Evolutionary conservation across 2,888 invertebrate genomes (phyloP).

Genomic region (Latheticus oryzae): DNA sequence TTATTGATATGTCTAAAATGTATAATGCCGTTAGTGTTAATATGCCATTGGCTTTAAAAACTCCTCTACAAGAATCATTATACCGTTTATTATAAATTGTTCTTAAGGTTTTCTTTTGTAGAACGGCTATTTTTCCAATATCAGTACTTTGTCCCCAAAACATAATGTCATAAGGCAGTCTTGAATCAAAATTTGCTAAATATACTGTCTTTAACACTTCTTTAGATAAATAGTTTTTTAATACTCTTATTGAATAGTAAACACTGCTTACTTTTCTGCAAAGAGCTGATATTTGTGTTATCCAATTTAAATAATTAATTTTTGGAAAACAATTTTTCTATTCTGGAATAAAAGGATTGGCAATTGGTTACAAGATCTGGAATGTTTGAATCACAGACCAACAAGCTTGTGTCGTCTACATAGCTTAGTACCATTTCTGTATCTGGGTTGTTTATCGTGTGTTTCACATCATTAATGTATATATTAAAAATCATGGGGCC

Average conservation of each 20-base stretch:
- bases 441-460: background rate
- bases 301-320: background rate
- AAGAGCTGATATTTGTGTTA: background rate
- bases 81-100: conserved; percentile 1
- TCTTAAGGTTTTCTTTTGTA: background rate
- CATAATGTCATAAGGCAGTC: background rate
- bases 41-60: background rate
- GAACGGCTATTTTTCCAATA: too few relatives aligned
- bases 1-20: conserved; percentile 2
- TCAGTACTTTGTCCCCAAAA: background rate
- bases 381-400: background rate
- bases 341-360: background rate
- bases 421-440: background rate
- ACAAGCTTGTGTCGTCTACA: background rate
- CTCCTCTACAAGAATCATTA: background rate
- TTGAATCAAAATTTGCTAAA: background rate
- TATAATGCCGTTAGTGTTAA: background rate
- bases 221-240: background rate
- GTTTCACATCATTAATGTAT: conserved; percentile 1
- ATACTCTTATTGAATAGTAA: background rate
- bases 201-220: background rate
- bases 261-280: background rate
- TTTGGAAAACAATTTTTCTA: background rate
- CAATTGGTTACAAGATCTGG: conserved; percentile 1
- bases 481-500: background rate